phyloP scores from a whole-genome alignment of 2,797 vertebrate species.

The Cuniculus paca region DNA sequence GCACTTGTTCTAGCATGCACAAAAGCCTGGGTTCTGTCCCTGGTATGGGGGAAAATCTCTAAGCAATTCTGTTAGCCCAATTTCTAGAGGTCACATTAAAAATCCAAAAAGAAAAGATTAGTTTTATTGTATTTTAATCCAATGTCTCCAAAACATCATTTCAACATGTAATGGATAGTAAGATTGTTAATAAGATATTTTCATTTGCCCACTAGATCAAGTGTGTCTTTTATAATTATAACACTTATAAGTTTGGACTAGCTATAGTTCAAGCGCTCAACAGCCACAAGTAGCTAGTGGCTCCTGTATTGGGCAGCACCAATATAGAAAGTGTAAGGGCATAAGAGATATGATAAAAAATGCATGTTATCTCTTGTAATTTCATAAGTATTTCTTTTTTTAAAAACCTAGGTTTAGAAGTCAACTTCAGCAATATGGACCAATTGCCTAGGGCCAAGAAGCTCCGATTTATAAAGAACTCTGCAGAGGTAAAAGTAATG shows the following conservation, averaged over 20 bases:
- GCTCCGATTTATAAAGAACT: not conserved
- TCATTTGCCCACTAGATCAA: not conserved
- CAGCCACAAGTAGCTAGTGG: not conserved
- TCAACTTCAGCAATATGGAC: not conserved
- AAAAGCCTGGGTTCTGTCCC: not conserved
- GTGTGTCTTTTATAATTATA: not conserved
- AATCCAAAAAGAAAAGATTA: not conserved
- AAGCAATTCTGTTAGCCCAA: not conserved
- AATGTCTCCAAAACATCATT: not conserved
- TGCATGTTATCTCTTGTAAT: not conserved
- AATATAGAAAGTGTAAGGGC: not conserved
- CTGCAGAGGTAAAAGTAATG: not conserved
- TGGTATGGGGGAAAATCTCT: too few species aligned
- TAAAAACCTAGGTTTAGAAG: not conserved
- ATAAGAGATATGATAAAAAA: not conserved
- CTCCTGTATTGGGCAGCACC: not conserved
- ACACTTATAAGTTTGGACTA: not conserved
- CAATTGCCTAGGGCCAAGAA: not conserved
- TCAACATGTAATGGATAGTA: not conserved
- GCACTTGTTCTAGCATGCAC: not conserved
- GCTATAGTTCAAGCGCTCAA: not conserved
- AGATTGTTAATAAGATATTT: not conserved
- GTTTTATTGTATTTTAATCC: not conserved
- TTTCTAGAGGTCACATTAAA: not conserved
- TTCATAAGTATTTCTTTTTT: conserved; percentile 20